Evolutionary conservation across 2,113 vertebrate genomes (phyloP).

Genomic region (Podarcis raffonei): DNA sequence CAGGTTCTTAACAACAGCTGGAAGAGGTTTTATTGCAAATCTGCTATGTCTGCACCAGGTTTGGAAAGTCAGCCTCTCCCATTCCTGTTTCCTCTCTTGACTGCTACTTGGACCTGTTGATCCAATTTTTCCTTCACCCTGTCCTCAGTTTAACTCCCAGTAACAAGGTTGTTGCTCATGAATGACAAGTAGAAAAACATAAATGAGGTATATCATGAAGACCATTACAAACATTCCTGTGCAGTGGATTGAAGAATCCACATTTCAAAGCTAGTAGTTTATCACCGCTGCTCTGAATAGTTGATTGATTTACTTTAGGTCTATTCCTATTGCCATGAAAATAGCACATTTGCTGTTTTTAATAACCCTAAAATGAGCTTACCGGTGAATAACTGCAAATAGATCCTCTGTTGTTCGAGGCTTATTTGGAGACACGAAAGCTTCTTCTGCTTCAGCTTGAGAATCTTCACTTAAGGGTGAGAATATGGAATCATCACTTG

Average conservation of each 20-base stretch:
- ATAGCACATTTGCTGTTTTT: background rate
- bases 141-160: background rate
- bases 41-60: too few relatives aligned
- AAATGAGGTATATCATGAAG: background rate
- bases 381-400: constrained; percentile 99
- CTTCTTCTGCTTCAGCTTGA: constrained; percentile 87
- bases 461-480: constrained; percentile 92
- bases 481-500: constrained; percentile 88
- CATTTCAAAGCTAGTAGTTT: background rate
- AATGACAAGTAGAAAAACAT: background rate
- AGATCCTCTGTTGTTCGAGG: constrained; percentile 96
- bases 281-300: background rate
- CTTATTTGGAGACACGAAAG: constrained; percentile 92
- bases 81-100: background rate
- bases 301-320: background rate
- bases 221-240: background rate
- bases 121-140: too few relatives aligned
- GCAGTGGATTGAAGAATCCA: background rate
- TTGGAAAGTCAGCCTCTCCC: background rate
- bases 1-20: background rate
- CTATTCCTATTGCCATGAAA: background rate
- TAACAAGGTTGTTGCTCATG: background rate
- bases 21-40: background rate
- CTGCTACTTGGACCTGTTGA: background rate
- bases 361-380: constrained; percentile 26